phyloP scores from a whole-genome alignment of 2,113 vertebrate species.

The Aspidoscelis tigris region DNA sequence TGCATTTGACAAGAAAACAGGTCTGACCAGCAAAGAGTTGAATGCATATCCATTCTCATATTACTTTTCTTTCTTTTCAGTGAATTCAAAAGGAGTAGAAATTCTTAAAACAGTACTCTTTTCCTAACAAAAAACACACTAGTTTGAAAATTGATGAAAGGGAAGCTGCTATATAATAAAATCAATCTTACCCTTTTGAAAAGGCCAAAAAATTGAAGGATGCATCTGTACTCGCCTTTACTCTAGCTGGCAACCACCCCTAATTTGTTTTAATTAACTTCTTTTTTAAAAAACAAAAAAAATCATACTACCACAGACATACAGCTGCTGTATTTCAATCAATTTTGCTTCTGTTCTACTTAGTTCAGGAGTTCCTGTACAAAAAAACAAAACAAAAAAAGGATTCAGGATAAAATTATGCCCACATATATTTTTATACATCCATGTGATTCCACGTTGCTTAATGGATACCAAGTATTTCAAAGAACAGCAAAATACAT shows the following conservation, averaged over 20 bases:
- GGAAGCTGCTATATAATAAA: background rate
- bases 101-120: background rate
- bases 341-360: background rate
- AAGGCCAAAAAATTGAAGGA: background rate
- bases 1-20: no score
- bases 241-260: no score
- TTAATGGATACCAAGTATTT: background rate
- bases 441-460: background rate
- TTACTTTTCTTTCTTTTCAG: no score
- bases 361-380: background rate
- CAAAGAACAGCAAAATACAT: no score
- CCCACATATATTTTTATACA: no score
- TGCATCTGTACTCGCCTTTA: background rate
- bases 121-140: no score
- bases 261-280: no score
- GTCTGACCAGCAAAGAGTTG: no score
- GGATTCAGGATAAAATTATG: no score
- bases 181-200: background rate
- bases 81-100: no score
- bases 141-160: background rate
- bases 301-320: background rate
- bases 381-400: background rate
- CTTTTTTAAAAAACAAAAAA: no score
- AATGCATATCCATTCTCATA: no score
- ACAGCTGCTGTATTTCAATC: background rate